Conservation (phyloP, 1,140 invertebrate species). For the Amphibalanus amphitrite region DNA sequence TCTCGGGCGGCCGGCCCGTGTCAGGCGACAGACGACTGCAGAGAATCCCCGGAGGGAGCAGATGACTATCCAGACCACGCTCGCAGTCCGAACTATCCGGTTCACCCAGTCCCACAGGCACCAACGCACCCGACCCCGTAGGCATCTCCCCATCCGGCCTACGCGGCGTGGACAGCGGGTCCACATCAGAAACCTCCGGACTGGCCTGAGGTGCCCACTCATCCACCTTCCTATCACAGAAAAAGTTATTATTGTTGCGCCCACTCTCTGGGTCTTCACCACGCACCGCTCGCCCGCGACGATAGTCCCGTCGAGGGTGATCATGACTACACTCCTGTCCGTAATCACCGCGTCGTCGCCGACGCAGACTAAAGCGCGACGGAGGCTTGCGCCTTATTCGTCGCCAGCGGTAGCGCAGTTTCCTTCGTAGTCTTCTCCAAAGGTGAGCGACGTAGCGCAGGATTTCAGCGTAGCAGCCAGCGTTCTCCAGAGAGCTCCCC, state of each 20-base stretch:
- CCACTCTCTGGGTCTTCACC: not conserved
- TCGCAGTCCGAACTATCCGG: not conserved
- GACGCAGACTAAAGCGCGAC: not conserved
- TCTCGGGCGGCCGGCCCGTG: conserved; percentile 23
- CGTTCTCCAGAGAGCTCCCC: conserved; percentile 74
- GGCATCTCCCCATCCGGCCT: conserved; percentile 14
- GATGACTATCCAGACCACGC: not conserved
- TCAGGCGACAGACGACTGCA: conserved; percentile 21
- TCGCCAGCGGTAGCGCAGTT: conserved; percentile 15
- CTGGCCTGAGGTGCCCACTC: conserved; percentile 31
- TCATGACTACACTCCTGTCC: conserved; percentile 8
- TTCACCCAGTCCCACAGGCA: too few relatives aligned
- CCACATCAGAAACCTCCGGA: conserved; percentile 41
- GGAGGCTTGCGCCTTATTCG: conserved; percentile 10
- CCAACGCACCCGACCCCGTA: too few relatives aligned
- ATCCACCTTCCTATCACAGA: conserved; percentile 8
- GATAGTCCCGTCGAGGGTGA: conserved; percentile 5
- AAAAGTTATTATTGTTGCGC: not conserved
- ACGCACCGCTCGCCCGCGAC: too few relatives aligned
- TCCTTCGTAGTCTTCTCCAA: conserved; percentile 62
- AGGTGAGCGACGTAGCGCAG: conserved; percentile 90
- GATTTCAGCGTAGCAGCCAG: conserved; percentile 87
- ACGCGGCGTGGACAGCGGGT: conserved; percentile 29
- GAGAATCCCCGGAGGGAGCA: conserved; percentile 6
- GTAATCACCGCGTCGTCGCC: not conserved